Base-by-base conservation (phyloP, 2,797 vertebrate genomes). In the Schizopygopsis pylzovi region DNA sequence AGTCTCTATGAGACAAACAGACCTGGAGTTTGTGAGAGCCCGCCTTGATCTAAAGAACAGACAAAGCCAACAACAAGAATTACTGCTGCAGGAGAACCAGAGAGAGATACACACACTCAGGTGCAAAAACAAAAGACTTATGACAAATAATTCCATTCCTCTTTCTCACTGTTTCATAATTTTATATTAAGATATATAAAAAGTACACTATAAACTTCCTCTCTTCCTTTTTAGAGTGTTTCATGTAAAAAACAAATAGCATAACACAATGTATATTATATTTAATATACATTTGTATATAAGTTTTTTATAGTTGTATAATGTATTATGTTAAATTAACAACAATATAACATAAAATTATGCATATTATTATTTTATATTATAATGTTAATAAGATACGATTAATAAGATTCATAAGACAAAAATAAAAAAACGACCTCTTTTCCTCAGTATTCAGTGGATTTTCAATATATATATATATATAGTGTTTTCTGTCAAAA, bases 1-100 rank as follows among this genome's bases (percentile, higher is more conserved):
- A 11, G 89, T 39, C 22, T 87, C 88, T 45, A 92, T 90, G 78
- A 93, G 94, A 8, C 91, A 43, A 41, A 92, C 91, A 67, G 93
- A 94, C 90, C 90, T 95, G 10, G 91, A 93, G 12, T 87, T 95
- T 87, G 90, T 97, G 28, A 93, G 90, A 0, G 80, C 77, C 1
- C 93, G 91, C 37, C 88, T 96, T 83, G 87, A 92, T 68, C 91
- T 92, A 41, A 93, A 96, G 82, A 94, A 94, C 90, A 90, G 52
- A 41, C 82, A 67, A 72, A 93, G 93, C 63, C 90, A 94, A 85
- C 91, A 92, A 45, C 95, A 93, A 82, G 95, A 95, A 4, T 88
- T 92, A 75, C 88, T 93, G 56, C 73, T 96, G 82, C 88, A 87
- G 67, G 92, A 89, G 4, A 94, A 91, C 0, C 88, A 95, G 81